Evolutionary conservation across 2,888 invertebrate genomes (phyloP).

Genomic region (Heliconius charithonia): DNA sequence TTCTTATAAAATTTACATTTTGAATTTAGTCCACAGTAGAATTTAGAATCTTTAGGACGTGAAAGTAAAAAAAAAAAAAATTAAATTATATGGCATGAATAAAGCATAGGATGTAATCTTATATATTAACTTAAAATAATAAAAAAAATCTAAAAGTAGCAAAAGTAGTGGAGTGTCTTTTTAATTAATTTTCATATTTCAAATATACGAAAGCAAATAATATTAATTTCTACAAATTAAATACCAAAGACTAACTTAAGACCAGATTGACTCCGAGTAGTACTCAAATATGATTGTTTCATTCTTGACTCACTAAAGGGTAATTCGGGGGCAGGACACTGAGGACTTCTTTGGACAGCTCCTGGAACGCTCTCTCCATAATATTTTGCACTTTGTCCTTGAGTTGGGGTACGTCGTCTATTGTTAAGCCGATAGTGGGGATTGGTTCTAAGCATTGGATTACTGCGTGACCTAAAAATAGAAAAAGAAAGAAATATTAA

Average conservation of each 20-base stretch:
- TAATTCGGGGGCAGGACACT: slow-evolving; percentile 76
- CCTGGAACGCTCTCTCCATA: slow-evolving; percentile 80
- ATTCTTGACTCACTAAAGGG: slow-evolving; percentile 69
- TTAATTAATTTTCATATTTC: neutral
- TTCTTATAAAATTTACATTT: neutral
- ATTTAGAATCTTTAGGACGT: neutral
- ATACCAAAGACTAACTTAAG: neutral
- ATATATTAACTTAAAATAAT: neutral
- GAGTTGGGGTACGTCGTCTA: slow-evolving; percentile 79
- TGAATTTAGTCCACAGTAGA: neutral
- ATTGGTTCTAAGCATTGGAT: slow-evolving; percentile 82
- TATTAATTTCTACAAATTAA: neutral
- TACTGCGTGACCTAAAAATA: slow-evolving; percentile 77
- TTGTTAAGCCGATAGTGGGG: slow-evolving; percentile 75
- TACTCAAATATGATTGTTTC: slow-evolving; percentile 10
- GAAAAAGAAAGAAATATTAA: neutral
- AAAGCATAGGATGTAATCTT: neutral
- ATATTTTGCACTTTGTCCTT: slow-evolving; percentile 73
- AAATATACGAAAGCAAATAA: neutral
- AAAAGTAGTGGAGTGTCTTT: neutral
- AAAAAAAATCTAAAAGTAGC: neutral
- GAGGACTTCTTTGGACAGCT: slow-evolving; percentile 78
- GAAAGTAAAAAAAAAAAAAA: too few species aligned
- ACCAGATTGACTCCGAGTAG: neutral
- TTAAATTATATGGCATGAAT: neutral